Evolutionary conservation across 2,797 vertebrate genomes (phyloP), one percentile per base, ranked within the genome.

Genomic region (Ctenopoma kingsleyae): DNA sequence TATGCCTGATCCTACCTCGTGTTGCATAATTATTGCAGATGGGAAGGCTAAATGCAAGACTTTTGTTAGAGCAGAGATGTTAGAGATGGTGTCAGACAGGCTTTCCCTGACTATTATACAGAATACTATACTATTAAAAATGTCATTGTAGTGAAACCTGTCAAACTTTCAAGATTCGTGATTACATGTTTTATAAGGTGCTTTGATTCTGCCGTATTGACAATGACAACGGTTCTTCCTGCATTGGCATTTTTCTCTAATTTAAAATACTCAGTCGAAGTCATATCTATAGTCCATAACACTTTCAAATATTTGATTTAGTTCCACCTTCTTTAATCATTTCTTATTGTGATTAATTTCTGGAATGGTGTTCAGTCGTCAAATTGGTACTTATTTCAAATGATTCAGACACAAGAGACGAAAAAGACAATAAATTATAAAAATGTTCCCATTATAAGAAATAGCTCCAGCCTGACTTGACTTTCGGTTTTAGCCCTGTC

Each of bases 1-100:
- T 70, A 47, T 68, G 76, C 70, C 54, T 68, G 73, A 84, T 78
- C 81, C 83, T 71, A 87, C 86, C 76, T 89, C 78, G 13, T 85
- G 82, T 88, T 91, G 84, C 80, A 84, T 89, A 91, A 89, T 91
- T 89, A 82, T 76, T 76, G 65, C 44, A 44, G 81, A 80, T 71
- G 46, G 62, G 23, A 67, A 66, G 40, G 54, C 49, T 78, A 72
- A 77, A 82, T 65, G 27, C 54, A 58, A 59, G 30, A 40, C 41
- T 47, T 62, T 44, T 55, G 64, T 64, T 43, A 5, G 36, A 71
- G 57, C 17, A 19, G 32, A 32, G 44, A 76, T 40, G 48, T 30
- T 55, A 19, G 32, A 32, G 44, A 76, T 40, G 48, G 30, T 55
- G 63, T 35, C 80, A 54, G 46, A 66, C 41, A 47, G 55, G 63